phyloP scores from a whole-genome alignment of 2,113 vertebrate genomes.

The Lipotes vexillifer region DNA sequence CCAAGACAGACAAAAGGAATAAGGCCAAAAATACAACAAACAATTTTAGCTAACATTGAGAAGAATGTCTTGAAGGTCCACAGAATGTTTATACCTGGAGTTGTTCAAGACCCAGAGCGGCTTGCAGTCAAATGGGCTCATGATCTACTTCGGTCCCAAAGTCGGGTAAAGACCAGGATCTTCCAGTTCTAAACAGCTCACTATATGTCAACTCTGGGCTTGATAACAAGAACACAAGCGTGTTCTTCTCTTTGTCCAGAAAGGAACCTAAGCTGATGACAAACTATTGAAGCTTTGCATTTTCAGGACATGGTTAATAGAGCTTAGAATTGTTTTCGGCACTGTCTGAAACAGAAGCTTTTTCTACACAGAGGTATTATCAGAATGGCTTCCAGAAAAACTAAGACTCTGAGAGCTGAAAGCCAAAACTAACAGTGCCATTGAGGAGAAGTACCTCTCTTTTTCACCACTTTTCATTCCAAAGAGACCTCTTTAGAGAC shows the following conservation, averaged over 20 bases:
- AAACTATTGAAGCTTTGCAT: neutral
- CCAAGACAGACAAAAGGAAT: neutral
- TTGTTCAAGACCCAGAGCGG: neutral
- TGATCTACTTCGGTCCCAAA: neutral
- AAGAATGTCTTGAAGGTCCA: neutral
- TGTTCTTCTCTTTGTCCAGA: neutral
- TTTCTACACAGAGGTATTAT: neutral
- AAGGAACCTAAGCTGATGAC: neutral
- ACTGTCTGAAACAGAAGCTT: neutral
- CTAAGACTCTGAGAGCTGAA: neutral
- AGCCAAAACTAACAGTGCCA: neutral
- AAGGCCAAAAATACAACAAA: neutral
- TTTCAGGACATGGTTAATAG: neutral
- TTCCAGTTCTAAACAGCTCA: neutral
- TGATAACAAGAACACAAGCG: neutral
- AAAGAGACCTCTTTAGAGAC: neutral
- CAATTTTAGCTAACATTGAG: neutral
- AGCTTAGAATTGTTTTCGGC: neutral
- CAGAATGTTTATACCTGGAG: neutral
- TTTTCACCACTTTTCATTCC: neutral
- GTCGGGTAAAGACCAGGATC: neutral
- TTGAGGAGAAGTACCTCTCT: neutral
- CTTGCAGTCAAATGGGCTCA: neutral
- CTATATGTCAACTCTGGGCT: neutral
- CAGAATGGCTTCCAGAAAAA: neutral